Evolutionary conservation across 2,113 vertebrate species (phyloP), one percentile per base, ranked within the genome.

Genomic region (Strigops habroptila): DNA sequence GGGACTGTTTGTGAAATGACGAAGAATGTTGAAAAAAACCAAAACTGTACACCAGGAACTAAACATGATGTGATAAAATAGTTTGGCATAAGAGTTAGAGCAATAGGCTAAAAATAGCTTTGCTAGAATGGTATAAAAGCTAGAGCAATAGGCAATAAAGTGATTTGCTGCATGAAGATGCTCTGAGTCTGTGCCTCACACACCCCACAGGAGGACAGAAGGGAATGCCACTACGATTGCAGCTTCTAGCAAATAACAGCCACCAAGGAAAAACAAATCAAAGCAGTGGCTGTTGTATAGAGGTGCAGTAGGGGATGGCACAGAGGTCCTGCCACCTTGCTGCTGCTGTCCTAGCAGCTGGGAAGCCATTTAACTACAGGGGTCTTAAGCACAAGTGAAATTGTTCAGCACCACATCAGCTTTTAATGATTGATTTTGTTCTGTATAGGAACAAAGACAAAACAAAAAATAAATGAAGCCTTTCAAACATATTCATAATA

Each of bases 261-360:
- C 27, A n/a, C 28, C 5, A 53, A 37, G 16, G 11, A 82, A 76
- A 37, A 52, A 22, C 14, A 41, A 48, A 53, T 49, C 14, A 53
- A 62, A 39, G 8, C 31, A 25, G 9, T 10, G 19, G 7, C 28
- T 46, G 19, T 44, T 44, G 5, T 12, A 31, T 14, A 23, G 43
- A 30, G 18, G 19, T 55, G 18, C 28, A 21, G 13, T 6, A 22
- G 8, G 17, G 15, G 7, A 48, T 0, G 1, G 25, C 6, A 1
- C 44, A 24, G 44, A 35, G 63, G 6, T 14, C 6, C 43, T 49
- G 7, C 24, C 41, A 51, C 28, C 18, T 59, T 64, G 27, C 62
- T 80, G 28, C 14, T 57, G 28, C 12, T 31, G 11, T 49, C 14
- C 18, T 0, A 2, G 28, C 12, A 62, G 21, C 35, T 71, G 24